Base-by-base conservation (phyloP, 2,888 invertebrate species). In the Dinocampus coccinellae region DNA sequence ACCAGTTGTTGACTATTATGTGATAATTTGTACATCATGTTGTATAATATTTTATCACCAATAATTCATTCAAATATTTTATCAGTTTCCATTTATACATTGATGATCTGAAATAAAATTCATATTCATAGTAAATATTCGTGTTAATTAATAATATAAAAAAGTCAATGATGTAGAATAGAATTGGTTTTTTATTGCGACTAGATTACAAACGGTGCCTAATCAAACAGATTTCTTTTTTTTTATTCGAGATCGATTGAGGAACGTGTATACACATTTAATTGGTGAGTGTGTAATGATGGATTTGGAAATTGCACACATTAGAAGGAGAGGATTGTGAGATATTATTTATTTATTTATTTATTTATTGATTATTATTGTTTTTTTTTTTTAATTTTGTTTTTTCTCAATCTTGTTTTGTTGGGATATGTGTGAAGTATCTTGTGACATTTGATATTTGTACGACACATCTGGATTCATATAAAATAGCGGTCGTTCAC, bases 141-240 rank as follows among this genome's bases (percentile, higher is more conserved):
- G 9, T 65, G 1, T 34, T 24, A 24, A 36, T 36, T 24, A 66
- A 58, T 57, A 39, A 39, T 20, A 57, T 34, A 20, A 57, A 57
- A 63, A 33, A 76, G 24, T 57, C 72, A 68, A 34, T 66, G 55
- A 61, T 22, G 72, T 87, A 87, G 86, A 87, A 86, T 87, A 85
- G 85, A 87, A 85, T 87, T 85, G 84, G 82, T 83, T 87, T 57
- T 82, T 87, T 87, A 87, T 87, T 86, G 87, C 86, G 87, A 87
- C 87, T 87, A 87, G 87, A 87, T 86, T 87, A 87, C 86, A 87
- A 87, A 87, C 84, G 83, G 85, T 84, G 82, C 84, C 84, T 33
- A 66, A 57, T 66, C 55, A 39, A 66, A 66, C 26, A 6, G 13
- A 1, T 60, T 26, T 47, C 75, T 82, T 83, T 82, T 82, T 82